Evolutionary conservation across 2,797 vertebrate genomes (phyloP).

Genomic region (Gobionotothen gibberifrons): DNA sequence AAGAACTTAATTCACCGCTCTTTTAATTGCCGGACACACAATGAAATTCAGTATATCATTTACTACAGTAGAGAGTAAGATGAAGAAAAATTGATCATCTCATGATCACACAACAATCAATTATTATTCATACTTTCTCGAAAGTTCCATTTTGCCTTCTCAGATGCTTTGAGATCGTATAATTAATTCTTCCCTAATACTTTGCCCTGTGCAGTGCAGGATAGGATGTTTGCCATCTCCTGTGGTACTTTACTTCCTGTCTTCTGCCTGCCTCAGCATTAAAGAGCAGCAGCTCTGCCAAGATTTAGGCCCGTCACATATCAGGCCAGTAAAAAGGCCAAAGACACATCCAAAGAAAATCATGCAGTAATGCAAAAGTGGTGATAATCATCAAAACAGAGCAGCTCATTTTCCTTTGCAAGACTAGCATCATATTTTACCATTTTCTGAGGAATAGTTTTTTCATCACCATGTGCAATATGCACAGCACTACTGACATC

Average conservation of each 20-base stretch:
- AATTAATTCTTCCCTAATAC: constrained; percentile 20
- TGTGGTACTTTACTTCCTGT: constrained; percentile 47
- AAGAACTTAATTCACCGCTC: not conserved
- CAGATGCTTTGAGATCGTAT: not conserved
- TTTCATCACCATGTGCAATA: not conserved
- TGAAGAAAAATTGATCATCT: no score
- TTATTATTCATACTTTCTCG: not conserved
- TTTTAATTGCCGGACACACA: not conserved
- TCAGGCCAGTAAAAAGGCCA: not conserved
- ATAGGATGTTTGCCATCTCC: constrained; percentile 50
- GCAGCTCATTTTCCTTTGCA: not conserved
- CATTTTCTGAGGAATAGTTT: not conserved
- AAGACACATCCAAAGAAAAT: constrained; percentile 15
- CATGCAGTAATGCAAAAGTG: constrained; percentile 15
- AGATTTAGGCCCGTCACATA: not conserved
- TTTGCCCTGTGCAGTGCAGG: constrained; percentile 6
- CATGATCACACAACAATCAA: not conserved
- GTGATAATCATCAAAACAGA: not conserved
- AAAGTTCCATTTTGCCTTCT: not conserved
- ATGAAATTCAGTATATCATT: not conserved
- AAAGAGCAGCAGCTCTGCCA: constrained; percentile 42
- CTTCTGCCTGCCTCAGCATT: constrained; percentile 62
- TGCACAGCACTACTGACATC: constrained; percentile 51
- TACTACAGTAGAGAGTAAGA: not conserved
- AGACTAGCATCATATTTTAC: not conserved